Conservation (phyloP, 2,888 invertebrate species). For the Leptura quadrifasciata region DNA sequence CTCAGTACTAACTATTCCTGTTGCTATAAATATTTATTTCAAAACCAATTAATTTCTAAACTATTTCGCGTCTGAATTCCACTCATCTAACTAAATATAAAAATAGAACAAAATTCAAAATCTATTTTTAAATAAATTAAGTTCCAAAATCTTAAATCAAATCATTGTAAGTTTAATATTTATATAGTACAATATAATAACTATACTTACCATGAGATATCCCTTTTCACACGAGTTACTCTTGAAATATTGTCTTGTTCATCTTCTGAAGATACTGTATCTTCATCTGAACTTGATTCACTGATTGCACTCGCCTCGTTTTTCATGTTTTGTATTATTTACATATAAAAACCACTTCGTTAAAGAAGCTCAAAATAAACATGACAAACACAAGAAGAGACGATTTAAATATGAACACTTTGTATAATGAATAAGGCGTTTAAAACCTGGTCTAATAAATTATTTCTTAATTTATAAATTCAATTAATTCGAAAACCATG, state of each 20-base stretch:
- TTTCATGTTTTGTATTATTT: slow-evolving; percentile 27
- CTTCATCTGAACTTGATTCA: slow-evolving; percentile 58
- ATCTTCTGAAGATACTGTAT: slow-evolving; percentile 50
- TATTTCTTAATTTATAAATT: slow-evolving; percentile 24
- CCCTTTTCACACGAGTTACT: slow-evolving; percentile 53
- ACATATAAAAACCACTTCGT: not conserved
- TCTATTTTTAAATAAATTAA: slow-evolving; percentile 15
- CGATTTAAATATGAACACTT: not conserved
- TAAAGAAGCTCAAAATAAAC: not conserved
- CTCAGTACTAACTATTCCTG: slow-evolving; percentile 1
- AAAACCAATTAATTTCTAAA: slow-evolving; percentile 47
- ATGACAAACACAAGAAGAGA: not conserved
- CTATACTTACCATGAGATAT: slow-evolving; percentile 60
- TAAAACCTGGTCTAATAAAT: not conserved
- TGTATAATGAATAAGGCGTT: not conserved
- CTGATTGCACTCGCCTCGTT: slow-evolving; percentile 37
- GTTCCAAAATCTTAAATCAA: not conserved
- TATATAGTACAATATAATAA: not conserved
- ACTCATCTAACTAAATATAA: slow-evolving; percentile 1
- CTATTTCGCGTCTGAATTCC: slow-evolving; percentile 23
- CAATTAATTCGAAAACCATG: slow-evolving; percentile 29
- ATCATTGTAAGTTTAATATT: not conserved
- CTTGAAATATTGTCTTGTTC: slow-evolving; percentile 49
- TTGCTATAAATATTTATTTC: slow-evolving; percentile 57
- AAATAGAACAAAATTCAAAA: slow-evolving; percentile 31